Base-by-base conservation (phyloP, 2,888 invertebrate species). In the Agapetus fuscipes region DNA sequence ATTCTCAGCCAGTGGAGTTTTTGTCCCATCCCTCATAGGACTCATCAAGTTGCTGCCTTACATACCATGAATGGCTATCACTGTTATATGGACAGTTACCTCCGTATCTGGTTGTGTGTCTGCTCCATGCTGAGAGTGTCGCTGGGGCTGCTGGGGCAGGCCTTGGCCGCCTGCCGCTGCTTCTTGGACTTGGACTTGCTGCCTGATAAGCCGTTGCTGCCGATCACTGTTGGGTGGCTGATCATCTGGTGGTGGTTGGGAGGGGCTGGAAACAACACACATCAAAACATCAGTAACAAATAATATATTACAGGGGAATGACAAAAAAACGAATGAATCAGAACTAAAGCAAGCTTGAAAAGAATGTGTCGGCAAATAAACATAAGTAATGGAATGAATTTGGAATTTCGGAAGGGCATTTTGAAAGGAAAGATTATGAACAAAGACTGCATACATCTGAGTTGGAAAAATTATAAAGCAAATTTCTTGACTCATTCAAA, bases 211-310 rank as follows among this genome's bases (percentile, higher is more conserved):
- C 36, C 41, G 11, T 33, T 41, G 10, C 37, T 39, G 5, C 78
- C 77, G 53, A 88, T 87, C 34, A 88, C 86, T 3, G 87, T 87
- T 1, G 87, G 87, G 57, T 87, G 87, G 50, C 83, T 83, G 48
- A 88, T 79, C 60, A 88, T 69, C 60, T 86, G 81, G 31, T 77
- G 76, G 52, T 82, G 82, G 56, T 78, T 83, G 9, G 85, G 82
- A 10, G 86, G 85, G 3, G 76, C 79, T 70, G 72, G 9, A 40
- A 50, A 38, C 12, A n/a, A n/a, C n/a, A n/a, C n/a, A n/a, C n/a
- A 9, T 30, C 9, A n/a, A 17, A 15, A 13, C 16, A 14, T 15
- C 6, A 31, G 12, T n/a, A 10, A 31, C 10, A 31, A 16, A 15
- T 11, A 31, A 31, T 11, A 5, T 32, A n/a, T n/a, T 13, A 25